phyloP scores from a whole-genome alignment of 2,113 vertebrate genomes.

The Narcine bancroftii region DNA sequence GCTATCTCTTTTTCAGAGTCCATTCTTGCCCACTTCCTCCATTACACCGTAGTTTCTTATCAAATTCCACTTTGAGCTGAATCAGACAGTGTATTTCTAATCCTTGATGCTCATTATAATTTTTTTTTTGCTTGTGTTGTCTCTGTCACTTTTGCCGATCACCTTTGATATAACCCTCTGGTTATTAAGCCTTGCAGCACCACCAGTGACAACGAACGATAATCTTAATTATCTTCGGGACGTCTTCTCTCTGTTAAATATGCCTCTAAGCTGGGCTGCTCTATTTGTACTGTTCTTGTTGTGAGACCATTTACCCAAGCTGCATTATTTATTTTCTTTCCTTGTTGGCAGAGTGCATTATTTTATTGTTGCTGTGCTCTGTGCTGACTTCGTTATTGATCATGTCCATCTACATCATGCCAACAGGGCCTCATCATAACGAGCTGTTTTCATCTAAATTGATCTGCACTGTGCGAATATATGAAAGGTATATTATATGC shows the following conservation, averaged over 20 bases:
- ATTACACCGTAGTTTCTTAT: not conserved
- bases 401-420: not conserved
- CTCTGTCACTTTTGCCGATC: not conserved
- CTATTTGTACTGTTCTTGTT: slow-evolving; percentile 19
- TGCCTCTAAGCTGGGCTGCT: not conserved
- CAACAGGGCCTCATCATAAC: slow-evolving; percentile 23
- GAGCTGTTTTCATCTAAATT: slow-evolving; percentile 31
- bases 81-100: not conserved
- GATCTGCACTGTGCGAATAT: not conserved
- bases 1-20: not conserved
- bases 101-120: not conserved
- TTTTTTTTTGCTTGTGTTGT: not conserved
- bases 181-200: not conserved
- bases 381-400: slow-evolving; percentile 1
- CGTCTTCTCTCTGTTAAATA: not conserved
- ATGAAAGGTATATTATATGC: slow-evolving; percentile 16
- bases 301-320: not conserved
- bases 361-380: slow-evolving; percentile 15
- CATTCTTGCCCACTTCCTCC: not conserved
- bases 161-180: not conserved
- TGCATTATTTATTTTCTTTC: slow-evolving; percentile 21
- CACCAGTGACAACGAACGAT: not conserved
- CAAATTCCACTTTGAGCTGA: not conserved
- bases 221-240: not conserved
- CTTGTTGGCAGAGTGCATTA: slow-evolving; percentile 24